A percentile compares a stretch with the other conserved stretches of the same genome.
Conservation (phyloP, 35 echinoderm and acorn worm species). For the Amphiura filiformis region DNA sequence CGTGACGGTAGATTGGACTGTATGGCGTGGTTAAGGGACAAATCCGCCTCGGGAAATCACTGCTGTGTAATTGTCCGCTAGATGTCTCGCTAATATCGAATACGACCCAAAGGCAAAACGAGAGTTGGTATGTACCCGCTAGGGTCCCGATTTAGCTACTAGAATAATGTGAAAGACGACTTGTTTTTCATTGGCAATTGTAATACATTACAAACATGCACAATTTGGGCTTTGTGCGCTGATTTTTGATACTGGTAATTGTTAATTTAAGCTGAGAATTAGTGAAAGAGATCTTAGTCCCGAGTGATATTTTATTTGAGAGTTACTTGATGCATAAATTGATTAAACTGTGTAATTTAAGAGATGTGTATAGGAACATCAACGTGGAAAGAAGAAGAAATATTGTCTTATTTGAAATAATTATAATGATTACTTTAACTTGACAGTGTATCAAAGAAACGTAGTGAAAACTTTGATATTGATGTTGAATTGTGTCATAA, state of each 20-base stretch:
- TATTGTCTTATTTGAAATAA: no score
- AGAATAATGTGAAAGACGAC: neutral
- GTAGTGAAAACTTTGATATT: no score
- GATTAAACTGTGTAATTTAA: neutral
- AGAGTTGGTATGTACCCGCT: neutral
- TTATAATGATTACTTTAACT: no score
- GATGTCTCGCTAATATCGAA: neutral
- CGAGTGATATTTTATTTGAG: neutral
- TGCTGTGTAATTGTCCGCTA: neutral
- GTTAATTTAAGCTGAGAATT: neutral
- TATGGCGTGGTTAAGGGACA: neutral
- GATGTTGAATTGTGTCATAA: no score
- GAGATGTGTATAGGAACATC: no score
- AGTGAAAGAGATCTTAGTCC: neutral
- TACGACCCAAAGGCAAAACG: neutral
- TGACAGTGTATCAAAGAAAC: no score
- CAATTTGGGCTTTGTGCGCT: neutral
- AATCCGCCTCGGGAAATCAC: neutral
- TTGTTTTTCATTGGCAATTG: neutral
- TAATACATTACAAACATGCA: neutral
- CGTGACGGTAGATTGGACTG: neutral
- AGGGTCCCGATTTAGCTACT: neutral
- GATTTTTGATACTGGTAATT: conserved; percentile 10
- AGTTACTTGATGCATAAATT: neutral
- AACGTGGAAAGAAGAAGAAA: no score